Base-by-base conservation (phyloP, 2,888 invertebrate species). In the Aporophyla nigra region DNA sequence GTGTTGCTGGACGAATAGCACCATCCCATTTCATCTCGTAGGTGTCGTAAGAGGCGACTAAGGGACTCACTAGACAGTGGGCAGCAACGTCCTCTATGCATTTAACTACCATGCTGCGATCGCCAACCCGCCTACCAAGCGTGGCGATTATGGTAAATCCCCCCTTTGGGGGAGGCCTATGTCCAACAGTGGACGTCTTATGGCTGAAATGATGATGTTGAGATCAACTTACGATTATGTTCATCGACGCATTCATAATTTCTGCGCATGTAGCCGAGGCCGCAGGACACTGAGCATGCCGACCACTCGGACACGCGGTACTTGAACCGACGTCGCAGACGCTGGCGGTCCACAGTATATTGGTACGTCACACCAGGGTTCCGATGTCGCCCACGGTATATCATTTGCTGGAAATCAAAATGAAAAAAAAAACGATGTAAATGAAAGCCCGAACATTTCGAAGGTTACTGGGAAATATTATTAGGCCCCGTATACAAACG, bases 301-400 rank as follows among this genome's bases (percentile, higher is more conserved):
- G 98, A 98, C 99, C 99, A 99, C 83, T 98, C 98, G 54, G 98
- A 97, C 87, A 98, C 97, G 58, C 98, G 97, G 98, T 99, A 99
- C 68, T 97, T 94, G 94, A 98, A 98, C 84, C 90, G 98, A 97
- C 74, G 89, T 96, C 92, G 91, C 74, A 90, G 78, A 92, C 94
- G 95, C 94, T 97, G 91, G 67, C 92, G 92, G 91, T 96, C 95
- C 84, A 98, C 97, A 0, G 98, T 98, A 96, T 99, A 99, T 93
- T 98, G 98, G 95, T 98, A 99, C 87, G 97, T 97, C 54, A 99
- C 97, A 68, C 99, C 99, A 0, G 98, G 98, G 93, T 99, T 99
- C 83, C 97, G 97, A 87, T 97, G 97, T 86, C 97, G 97, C 58
- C 98, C 98, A 89, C 98, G 97, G 93, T 98, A 98, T 87, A 98